Conservation (phyloP, 2,888 invertebrate genomes). For the Drosophila nigritarsus region DNA sequence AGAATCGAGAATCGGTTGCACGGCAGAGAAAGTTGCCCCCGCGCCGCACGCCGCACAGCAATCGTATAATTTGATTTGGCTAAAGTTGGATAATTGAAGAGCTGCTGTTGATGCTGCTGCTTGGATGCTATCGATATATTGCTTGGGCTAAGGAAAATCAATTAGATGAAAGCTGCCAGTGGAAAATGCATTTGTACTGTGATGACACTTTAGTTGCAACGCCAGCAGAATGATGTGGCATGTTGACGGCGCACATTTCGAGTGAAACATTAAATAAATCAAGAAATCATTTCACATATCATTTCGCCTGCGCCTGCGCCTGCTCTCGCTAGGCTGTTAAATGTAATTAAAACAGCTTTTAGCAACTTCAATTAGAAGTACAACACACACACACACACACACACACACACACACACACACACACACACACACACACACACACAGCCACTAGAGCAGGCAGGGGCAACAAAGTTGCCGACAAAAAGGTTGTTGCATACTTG, state of each 20-base stretch:
- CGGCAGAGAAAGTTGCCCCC: not conserved
- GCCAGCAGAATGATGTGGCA: conserved; percentile 21
- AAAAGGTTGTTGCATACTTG: conserved; percentile 68
- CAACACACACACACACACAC: conserved; percentile 22
- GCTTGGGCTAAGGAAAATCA: conserved; percentile 56
- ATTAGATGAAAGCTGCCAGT: conserved; percentile 46
- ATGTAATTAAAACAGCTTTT: conserved; percentile 77
- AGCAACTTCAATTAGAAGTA: conserved; percentile 72
- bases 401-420: conserved; percentile 1
- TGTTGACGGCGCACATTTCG: conserved; percentile 6
- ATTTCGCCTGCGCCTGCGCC: conserved; percentile 2
- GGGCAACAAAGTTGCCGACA: conserved; percentile 46
- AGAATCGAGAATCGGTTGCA: conserved; percentile 14
- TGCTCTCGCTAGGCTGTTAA: conserved; percentile 40
- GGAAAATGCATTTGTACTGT: conserved; percentile 40
- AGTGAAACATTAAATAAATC: conserved; percentile 9
- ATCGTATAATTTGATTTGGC: conserved; percentile 57
- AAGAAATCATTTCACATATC: not conserved
- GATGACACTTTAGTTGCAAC: conserved; percentile 53
- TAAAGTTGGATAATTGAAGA: conserved; percentile 65
- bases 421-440: no score
- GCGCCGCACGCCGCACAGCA: not conserved
- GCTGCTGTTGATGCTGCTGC: conserved; percentile 17
- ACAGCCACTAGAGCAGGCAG: not conserved
- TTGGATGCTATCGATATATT: conserved; percentile 3